phyloP scores from a whole-genome alignment of 1,140 invertebrate genomes.

The Euglossa dilemma region DNA sequence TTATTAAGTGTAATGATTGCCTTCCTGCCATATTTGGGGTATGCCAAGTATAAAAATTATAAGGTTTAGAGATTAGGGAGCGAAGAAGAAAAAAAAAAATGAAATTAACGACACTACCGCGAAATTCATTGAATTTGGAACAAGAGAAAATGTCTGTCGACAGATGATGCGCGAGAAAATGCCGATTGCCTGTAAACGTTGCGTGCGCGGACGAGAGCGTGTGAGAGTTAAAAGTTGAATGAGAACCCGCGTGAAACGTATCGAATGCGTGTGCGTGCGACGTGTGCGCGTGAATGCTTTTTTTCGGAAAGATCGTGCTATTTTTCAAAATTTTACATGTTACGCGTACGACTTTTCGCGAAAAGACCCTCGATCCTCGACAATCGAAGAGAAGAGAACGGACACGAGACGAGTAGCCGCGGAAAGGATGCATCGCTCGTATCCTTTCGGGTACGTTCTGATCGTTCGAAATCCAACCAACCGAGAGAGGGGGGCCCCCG shows the following conservation, averaged over 20 bases:
- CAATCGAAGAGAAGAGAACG: slow-evolving; percentile 68
- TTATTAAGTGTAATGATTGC: slow-evolving; percentile 82
- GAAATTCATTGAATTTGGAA: slow-evolving; percentile 71
- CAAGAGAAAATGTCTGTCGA: slow-evolving; percentile 37
- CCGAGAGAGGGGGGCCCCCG: no score
- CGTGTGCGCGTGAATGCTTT: slow-evolving; percentile 69
- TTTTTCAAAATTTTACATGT: slow-evolving; percentile 82
- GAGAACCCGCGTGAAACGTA: background rate
- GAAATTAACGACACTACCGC: slow-evolving; percentile 67
- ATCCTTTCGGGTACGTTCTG: no score
- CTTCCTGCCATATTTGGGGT: slow-evolving; percentile 84
- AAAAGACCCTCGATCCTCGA: slow-evolving; percentile 74
- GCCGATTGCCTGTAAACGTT: slow-evolving; percentile 53
- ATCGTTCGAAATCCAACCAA: background rate
- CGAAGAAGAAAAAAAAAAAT: slow-evolving; percentile 68
- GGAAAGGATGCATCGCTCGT: background rate
- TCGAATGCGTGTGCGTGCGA: background rate
- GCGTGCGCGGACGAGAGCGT: slow-evolving; percentile 20
- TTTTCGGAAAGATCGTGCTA: slow-evolving; percentile 77
- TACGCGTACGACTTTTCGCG: slow-evolving; percentile 70
- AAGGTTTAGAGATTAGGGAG: slow-evolving; percentile 81
- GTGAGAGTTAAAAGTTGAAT: slow-evolving; percentile 14
- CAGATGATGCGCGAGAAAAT: slow-evolving; percentile 27
- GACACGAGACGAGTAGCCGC: slow-evolving; percentile 53
- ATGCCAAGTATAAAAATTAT: slow-evolving; percentile 84